These are phyloP conservation scores for Oophaga sylvatica DNA, from an alignment of 2,797 vertebrate species.

Conservation along the genomic window DNA sequence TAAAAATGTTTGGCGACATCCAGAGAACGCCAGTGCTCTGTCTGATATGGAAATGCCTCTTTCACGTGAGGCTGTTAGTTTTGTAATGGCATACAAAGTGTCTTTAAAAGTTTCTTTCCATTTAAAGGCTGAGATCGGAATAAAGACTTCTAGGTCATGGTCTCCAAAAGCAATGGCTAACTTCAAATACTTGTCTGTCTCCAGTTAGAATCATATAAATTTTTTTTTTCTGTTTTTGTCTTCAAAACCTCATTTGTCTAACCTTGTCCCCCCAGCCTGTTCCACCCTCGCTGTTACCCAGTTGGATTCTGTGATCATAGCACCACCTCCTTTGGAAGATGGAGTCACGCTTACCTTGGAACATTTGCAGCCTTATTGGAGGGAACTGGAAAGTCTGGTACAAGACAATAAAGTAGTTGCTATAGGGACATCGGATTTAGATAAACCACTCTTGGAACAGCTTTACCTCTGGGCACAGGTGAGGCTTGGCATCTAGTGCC, in stretches of 20 bases:
- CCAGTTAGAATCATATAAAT: too few species aligned
- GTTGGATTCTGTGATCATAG: constrained; percentile 95
- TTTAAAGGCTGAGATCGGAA: too few species aligned
- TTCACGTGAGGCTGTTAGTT: too few species aligned
- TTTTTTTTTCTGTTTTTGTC: neutral
- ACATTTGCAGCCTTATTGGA: constrained; percentile 92
- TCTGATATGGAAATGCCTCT: too few species aligned
- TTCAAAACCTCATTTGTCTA: neutral
- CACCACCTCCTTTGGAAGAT: constrained; percentile 82
- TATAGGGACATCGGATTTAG: constrained; percentile 96
- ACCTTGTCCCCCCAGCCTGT: constrained; percentile 77
- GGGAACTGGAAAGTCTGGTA: constrained; percentile 89
- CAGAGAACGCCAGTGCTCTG: too few species aligned
- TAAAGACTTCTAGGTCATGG: too few species aligned
- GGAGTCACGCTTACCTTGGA: constrained; percentile 81
- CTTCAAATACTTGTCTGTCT: too few species aligned
- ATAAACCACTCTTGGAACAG: constrained; percentile 91
- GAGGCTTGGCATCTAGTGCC: constrained; percentile 60
- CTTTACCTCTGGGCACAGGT: constrained; percentile 97
- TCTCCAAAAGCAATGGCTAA: too few species aligned
- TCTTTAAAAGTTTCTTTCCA: too few species aligned
- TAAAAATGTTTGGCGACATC: too few species aligned
- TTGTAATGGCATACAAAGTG: too few species aligned
- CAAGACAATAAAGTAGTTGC: constrained; percentile 85
- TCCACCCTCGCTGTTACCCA: constrained; percentile 88